These are phyloP conservation scores for Phymorhynchus buccinoides DNA, from an alignment of 1,140 invertebrate genomes.

Conservation along the genomic window DNA sequence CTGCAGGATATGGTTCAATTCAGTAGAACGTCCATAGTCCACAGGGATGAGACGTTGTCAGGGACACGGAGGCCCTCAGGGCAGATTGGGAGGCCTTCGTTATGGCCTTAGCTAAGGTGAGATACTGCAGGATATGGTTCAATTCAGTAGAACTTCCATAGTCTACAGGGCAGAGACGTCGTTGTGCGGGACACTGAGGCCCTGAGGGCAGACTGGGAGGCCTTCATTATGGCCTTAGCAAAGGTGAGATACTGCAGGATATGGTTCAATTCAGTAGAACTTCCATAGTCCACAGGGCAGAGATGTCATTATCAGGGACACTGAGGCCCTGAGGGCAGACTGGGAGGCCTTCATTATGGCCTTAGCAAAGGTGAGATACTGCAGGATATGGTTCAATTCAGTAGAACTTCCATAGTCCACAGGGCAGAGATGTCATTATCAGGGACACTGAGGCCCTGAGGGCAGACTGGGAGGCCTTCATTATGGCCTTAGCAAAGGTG, in stretches of 20 bases:
- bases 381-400: too few species aligned
- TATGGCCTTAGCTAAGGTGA: conserved; percentile 64
- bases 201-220: conserved; percentile 66
- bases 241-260: conserved; percentile 64
- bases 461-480: conserved; percentile 67
- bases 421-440: conserved; percentile 88
- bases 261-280: too few species aligned
- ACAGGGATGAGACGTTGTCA: conserved; percentile 85
- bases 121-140: too few species aligned
- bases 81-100: conserved; percentile 68
- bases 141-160: too few species aligned
- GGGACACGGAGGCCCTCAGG: conserved; percentile 67
- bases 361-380: conserved; percentile 61
- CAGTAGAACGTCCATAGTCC: too few species aligned
- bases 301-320: conserved; percentile 81
- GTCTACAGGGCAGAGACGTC: conserved; percentile 88
- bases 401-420: too few species aligned
- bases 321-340: conserved; percentile 64
- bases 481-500: conserved; percentile 66
- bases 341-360: conserved; percentile 68
- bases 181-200: conserved; percentile 77
- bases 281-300: too few species aligned
- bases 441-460: conserved; percentile 67
- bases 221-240: conserved; percentile 64
- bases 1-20: too few species aligned